These are phyloP conservation scores for Thalassophryne amazonica DNA, from an alignment of 2,797 vertebrate species.

Conservation along the genomic window DNA sequence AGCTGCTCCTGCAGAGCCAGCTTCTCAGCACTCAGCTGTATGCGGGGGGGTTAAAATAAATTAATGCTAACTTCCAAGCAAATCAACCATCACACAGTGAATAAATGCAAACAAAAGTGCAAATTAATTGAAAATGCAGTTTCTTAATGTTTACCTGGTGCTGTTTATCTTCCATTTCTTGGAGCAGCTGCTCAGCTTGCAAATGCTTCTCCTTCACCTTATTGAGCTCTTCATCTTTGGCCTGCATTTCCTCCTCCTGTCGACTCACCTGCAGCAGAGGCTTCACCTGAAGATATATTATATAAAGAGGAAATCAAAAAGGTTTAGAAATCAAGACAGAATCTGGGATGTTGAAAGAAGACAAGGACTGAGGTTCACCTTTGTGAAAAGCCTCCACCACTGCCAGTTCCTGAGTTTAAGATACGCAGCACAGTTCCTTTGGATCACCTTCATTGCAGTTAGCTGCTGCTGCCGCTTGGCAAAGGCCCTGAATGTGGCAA, in stretches of 20 bases:
- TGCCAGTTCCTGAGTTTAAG: slow-evolving; percentile 98
- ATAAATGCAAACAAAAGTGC: neutral
- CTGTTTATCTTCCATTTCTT: slow-evolving; percentile 87
- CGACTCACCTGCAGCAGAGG: slow-evolving; percentile 95
- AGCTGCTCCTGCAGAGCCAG: slow-evolving; percentile 95
- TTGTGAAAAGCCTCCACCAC: slow-evolving; percentile 98
- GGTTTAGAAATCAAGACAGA: neutral
- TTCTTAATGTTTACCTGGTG: slow-evolving; percentile 79
- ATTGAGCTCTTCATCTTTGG: slow-evolving; percentile 90
- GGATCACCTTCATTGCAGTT: slow-evolving; percentile 98
- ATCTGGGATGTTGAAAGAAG: neutral
- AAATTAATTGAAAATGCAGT: neutral
- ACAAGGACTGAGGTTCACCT: slow-evolving; percentile 71
- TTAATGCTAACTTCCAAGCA: neutral
- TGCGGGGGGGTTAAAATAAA: neutral
- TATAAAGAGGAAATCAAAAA: neutral
- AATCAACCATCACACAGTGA: neutral
- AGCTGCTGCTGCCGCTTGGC: slow-evolving; percentile 95
- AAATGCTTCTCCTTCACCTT: slow-evolving; percentile 91
- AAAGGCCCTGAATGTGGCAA: slow-evolving; percentile 95
- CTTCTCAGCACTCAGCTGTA: slow-evolving; percentile 89
- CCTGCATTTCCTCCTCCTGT: slow-evolving; percentile 95
- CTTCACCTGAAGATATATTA: slow-evolving; percentile 82
- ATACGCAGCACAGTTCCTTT: slow-evolving; percentile 97
- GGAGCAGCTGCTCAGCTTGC: slow-evolving; percentile 83